Base-by-base conservation (phyloP, 2,113 vertebrate species). In the Camarhynchus parvulus region DNA sequence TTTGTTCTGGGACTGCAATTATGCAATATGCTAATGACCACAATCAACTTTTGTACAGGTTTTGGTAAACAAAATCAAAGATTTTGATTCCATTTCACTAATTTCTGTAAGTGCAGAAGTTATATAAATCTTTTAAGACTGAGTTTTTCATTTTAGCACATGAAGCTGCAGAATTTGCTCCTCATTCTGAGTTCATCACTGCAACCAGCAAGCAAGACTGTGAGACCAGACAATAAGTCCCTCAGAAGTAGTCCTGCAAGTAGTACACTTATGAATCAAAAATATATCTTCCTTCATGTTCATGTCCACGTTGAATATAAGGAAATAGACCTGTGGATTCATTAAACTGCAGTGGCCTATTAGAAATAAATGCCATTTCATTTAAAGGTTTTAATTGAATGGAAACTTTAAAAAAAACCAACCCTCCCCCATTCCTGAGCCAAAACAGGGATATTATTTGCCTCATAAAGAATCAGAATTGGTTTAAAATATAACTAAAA, bases 401-500 rank as follows among this genome's bases (percentile, higher is more conserved):
- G 42, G 77, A 79, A 83, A 8, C 13, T 78, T 73, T 39, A 18
- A 49, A 87, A n/a, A n/a, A 27, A 7, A 5, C 0, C 10, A 24
- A 5, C 2, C 2, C 8, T 17, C 15, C 4, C 18, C 22, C 14
- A 10, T 2, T 13, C 30, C 20, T 4, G 1, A 58, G 5, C 2
- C 4, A 13, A 55, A 10, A 33, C 72, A 79, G 42, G 63, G 9
- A 77, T 95, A 35, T 46, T 93, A 33, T 69, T 77, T 68, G 23
- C 90, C 62, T 93, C 37, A 39, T 68, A 58, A 92, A 67, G 49
- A 87, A 83, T 82, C 78, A 44, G 59, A 55, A 53, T 84, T 92
- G 6, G 61, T 92, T 76, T 90, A 49, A 94, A 95, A 87, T 92
- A 52, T 55, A 89, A 79, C n/a, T 95, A 79, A 93, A 95, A 93